Evolutionary conservation across 2,888 invertebrate species (phyloP), one percentile per base, ranked within the genome.

Genomic region (Chrysomela aeneicollis): DNA sequence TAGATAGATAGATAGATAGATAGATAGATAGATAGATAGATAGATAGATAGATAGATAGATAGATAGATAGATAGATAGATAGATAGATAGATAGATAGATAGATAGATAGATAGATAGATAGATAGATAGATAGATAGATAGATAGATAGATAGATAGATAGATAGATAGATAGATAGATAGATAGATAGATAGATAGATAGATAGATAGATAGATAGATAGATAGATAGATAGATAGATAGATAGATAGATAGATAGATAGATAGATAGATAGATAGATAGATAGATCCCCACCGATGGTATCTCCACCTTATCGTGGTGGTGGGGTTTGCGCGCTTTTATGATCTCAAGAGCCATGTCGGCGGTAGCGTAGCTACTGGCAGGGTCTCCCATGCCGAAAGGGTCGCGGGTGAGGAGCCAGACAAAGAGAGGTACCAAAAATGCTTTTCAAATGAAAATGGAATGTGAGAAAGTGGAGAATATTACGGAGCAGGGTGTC

Each of bases 321-420:
- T 50, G 18, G 49, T 18, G 49, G 49, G 49, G 49, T 21, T 50
- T 50, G 19, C 49, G 49, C 18, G 49, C 49, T 50, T 18, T 18
- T 0, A 50, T 0, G 49, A 50, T 0, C 15, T 18, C 10, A 35
- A 35, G 35, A 35, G 49, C 49, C 19, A 50, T 17, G 49, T 18
- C 49, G 49, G 49, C 10, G 49, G 49, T 50, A 50, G 49, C 49
- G 1, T 50, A 0, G 49, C 49, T 50, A 21, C 49, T 0, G 10
- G 49, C 18, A 50, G 49, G 49, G 49, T 18, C 18, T 18, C 15
- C 49, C 49, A 17, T 50, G 49, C 49, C 49, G 49, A 18, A 50
- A 1, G 19, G 49, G 49, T 50, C 49, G 1, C 4, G 18, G 49
- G 49, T 18, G 49, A 50, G 10, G 21, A 10, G 49, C 21, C 49